phyloP scores from a whole-genome alignment of 2,113 vertebrate species.

The Galemys pyrenaicus region DNA sequence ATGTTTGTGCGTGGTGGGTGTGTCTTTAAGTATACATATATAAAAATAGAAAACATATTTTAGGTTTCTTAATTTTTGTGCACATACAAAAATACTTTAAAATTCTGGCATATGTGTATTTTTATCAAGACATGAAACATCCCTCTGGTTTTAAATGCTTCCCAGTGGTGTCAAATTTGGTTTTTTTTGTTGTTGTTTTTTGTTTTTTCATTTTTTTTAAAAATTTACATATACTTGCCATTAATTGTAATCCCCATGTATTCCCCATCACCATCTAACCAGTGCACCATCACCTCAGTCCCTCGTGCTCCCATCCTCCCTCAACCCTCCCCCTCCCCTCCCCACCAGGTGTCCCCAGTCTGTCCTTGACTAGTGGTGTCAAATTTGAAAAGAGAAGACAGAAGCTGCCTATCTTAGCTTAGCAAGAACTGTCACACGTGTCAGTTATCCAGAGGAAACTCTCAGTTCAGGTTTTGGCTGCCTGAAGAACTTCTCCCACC shows the following conservation, averaged over 20 bases:
- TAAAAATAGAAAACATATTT: slow-evolving; percentile 40
- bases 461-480: background rate
- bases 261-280: no score
- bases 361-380: no score
- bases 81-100: slow-evolving; percentile 52
- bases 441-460: background rate
- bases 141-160: background rate
- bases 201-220: no score
- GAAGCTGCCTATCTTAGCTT: background rate
- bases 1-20: background rate
- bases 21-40: background rate
- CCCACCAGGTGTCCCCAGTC: no score
- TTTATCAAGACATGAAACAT: background rate
- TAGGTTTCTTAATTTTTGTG: background rate
- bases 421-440: background rate
- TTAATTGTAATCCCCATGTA: no score
- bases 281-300: no score
- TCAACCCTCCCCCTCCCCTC: no score
- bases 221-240: no score
- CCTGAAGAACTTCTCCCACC: background rate
- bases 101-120: slow-evolving; percentile 27
- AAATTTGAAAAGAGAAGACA: background rate
- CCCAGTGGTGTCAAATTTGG: background rate
- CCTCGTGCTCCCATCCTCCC: no score
- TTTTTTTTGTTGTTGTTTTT: no score